Percentiles rank a stretch among this genome's conserved stretches.
These are phyloP conservation scores for Cerceris rybyensis DNA, from an alignment of 2,888 invertebrate species.

Conservation along the genomic window DNA sequence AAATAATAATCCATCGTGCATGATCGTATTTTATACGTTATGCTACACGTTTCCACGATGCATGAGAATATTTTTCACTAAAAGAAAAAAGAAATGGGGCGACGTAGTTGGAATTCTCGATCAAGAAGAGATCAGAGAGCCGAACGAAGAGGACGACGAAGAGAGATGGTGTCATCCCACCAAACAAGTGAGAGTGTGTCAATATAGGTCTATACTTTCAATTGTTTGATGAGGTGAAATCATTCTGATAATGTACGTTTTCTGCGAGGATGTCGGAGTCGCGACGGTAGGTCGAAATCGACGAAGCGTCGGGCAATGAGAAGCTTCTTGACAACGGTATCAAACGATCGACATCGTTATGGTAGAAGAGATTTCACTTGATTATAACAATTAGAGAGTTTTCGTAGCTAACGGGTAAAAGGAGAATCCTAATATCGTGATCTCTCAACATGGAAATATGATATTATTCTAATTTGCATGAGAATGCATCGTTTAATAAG, in stretches of 20 bases:
- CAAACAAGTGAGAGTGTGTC: slow-evolving; percentile 82
- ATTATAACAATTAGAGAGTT: slow-evolving; percentile 71
- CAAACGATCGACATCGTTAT: slow-evolving; percentile 46
- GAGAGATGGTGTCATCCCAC: slow-evolving; percentile 80
- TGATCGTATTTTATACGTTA: slow-evolving; percentile 1
- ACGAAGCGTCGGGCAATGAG: slow-evolving; percentile 39
- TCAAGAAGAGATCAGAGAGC: slow-evolving; percentile 23
- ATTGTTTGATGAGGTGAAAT: slow-evolving; percentile 82
- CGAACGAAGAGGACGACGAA: slow-evolving; percentile 36
- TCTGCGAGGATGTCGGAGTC: slow-evolving; percentile 52
- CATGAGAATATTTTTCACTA: too few species aligned
- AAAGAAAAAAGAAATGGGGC: slow-evolving; percentile 1
- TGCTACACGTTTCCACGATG: slow-evolving; percentile 10
- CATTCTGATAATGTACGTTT: slow-evolving; percentile 69
- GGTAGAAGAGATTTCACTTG: slow-evolving; percentile 71
- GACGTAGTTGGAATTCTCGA: neutral
- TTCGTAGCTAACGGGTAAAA: slow-evolving; percentile 19
- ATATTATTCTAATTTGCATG: too few species aligned
- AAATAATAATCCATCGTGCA: neutral
- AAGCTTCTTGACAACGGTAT: slow-evolving; percentile 43
- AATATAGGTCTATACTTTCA: slow-evolving; percentile 82
- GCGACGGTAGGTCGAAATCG: slow-evolving; percentile 59
- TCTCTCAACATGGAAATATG: neutral
- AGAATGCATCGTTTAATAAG: too few species aligned
- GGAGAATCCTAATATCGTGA: neutral